Percentiles rank a stretch among this genome's conserved stretches.
Evolutionary conservation across 2,888 invertebrate species (phyloP).

Genomic region (Eupithecia insigniata): DNA sequence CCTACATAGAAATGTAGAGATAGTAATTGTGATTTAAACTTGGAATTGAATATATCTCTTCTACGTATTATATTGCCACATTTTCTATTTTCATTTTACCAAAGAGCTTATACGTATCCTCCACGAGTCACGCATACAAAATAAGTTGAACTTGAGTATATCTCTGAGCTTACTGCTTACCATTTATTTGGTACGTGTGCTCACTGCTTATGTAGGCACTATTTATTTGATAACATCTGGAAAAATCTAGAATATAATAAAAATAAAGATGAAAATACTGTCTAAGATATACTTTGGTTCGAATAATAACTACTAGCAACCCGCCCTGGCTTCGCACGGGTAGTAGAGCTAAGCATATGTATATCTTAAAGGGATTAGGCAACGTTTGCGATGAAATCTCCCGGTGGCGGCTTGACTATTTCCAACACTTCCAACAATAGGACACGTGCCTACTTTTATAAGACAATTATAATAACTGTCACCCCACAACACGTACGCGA

Average conservation of each 20-base stretch:
- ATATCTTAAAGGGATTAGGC: no score
- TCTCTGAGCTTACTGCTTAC: neutral
- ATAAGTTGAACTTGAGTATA: neutral
- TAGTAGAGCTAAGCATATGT: no score
- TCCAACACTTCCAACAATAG: no score
- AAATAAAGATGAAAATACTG: no score
- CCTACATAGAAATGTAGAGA: neutral
- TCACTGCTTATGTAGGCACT: neutral
- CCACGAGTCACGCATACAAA: constrained; percentile 2
- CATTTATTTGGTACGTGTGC: constrained; percentile 5
- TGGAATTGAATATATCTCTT: neutral
- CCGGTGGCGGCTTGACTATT: no score
- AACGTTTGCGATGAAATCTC: no score
- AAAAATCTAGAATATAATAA: neutral
- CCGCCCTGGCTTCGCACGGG: no score
- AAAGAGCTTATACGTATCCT: neutral
- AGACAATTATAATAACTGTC: no score
- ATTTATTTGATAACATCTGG: neutral
- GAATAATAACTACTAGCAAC: no score
- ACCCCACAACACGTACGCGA: no score
- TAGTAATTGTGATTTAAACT: neutral
- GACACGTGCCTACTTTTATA: no score
- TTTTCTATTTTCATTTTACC: constrained; percentile 9
- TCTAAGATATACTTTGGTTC: no score
- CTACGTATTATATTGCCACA: neutral